Evolutionary conservation across 2,888 invertebrate species (phyloP), one percentile per base, ranked within the genome.

Genomic region (Mesochorus sp.): DNA sequence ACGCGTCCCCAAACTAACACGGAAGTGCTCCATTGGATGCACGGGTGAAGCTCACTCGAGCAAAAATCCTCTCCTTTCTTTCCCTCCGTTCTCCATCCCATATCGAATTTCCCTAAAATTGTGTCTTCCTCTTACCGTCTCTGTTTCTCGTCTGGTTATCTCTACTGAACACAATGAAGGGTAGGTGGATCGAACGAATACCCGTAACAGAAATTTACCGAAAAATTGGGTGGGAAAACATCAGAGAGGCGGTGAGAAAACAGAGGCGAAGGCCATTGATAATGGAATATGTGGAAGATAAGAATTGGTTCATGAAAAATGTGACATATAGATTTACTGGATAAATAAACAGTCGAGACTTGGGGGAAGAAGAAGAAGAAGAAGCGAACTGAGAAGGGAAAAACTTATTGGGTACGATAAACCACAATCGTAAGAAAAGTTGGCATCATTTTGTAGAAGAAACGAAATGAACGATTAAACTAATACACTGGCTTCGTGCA

Each of bases 181-280:
- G 14, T 62, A 21, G 10, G 2, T 53, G 19, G 26, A n/a, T n/a
- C 8, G 37, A 17, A 24, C 17, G 19, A 57, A 42, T 5, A 0
- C 14, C 39, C 14, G 8, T 14, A 42, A 17, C 39, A 42, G 42
- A 31, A 26, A 10, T 59, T 24, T 10, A 28, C 24, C 8, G 61
- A 21, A 14, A 24, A 61, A 51, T 31, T 57, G 17, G n/a, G 12
- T n/a, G 47, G 24, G 49, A 24, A 37, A 71, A 67, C 42, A 44
- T 64, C 28, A n/a, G 31, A 39, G n/a, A 26, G 24, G 47, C 10
- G 28, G n/a, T n/a, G 28, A 21, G 39, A 71, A 8, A 49, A 51
- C 12, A 28, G 34, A 57, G 39, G 26, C 31, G 28, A 19, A 47
- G 26, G 24, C 19, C 26, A 24, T 49, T 49, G 4, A 3, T 24